Evolutionary conservation across 1,140 invertebrate species (phyloP).

Genomic region (Zaprionus capensis): DNA sequence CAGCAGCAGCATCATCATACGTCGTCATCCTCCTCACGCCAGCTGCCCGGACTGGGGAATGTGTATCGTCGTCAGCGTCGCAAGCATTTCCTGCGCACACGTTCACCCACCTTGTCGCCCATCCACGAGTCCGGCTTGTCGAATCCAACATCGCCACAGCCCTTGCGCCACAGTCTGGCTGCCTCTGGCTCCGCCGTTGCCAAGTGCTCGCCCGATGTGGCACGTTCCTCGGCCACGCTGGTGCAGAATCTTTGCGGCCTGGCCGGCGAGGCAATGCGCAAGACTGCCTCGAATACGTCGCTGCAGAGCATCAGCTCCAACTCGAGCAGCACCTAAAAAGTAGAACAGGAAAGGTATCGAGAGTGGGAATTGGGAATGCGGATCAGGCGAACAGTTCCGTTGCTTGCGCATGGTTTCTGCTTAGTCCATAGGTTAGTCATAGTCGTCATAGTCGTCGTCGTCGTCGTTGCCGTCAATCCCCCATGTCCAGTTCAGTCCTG

Average conservation of each 20-base stretch:
- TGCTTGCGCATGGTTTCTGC: constrained; percentile 59
- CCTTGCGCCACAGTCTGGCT: constrained; percentile 67
- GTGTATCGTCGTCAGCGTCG: constrained; percentile 82
- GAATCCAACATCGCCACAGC: constrained; percentile 88
- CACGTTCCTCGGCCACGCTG: constrained; percentile 19
- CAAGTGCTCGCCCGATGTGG: constrained; percentile 3
- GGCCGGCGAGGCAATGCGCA: constrained; percentile 60
- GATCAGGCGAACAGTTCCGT: constrained; percentile 37
- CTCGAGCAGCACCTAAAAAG: constrained; percentile 68
- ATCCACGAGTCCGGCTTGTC: constrained; percentile 90
- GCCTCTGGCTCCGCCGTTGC: constrained; percentile 12
- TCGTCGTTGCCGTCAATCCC: no score
- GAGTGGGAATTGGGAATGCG: background rate
- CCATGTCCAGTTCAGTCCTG: no score
- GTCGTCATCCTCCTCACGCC: constrained; percentile 14
- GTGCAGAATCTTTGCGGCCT: constrained; percentile 67
- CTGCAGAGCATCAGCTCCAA: constrained; percentile 77
- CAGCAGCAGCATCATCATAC: constrained; percentile 7
- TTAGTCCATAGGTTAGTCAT: constrained; percentile 61
- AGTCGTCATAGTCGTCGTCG: background rate
- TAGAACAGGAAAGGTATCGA: background rate
- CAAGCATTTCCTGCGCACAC: constrained; percentile 85
- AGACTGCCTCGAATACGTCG: constrained; percentile 72
- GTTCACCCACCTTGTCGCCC: constrained; percentile 88
- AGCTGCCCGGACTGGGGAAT: constrained; percentile 58